Evolutionary conservation across 2,797 vertebrate genomes (phyloP).

Genomic region (Sebastes iracundus): DNA sequence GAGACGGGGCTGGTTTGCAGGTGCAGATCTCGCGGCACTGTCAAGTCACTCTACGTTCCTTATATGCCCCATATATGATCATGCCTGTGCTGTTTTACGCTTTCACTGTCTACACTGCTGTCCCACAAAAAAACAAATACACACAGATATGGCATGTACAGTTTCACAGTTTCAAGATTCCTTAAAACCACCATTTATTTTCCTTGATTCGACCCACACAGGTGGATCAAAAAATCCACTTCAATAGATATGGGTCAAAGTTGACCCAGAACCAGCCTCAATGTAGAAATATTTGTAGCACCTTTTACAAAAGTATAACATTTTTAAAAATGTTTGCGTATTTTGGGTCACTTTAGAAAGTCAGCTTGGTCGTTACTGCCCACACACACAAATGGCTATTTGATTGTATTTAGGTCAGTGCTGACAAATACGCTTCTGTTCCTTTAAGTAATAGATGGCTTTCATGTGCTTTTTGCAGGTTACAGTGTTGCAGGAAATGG

Average conservation of each 20-base stretch:
- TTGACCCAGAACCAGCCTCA: background rate
- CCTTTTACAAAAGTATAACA: background rate
- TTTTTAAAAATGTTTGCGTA: background rate
- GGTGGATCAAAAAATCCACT: background rate
- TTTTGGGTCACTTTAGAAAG: background rate
- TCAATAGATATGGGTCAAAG: background rate
- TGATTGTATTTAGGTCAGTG: background rate
- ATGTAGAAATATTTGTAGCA: background rate
- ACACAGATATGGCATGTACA: too few relatives aligned
- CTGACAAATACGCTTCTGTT: background rate
- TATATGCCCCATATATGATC: too few relatives aligned
- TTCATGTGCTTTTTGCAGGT: conserved; percentile 3
- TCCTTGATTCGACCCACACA: background rate
- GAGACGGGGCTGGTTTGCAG: too few relatives aligned
- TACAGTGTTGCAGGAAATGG: background rate
- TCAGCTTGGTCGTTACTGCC: background rate
- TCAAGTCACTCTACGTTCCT: fast-evolving
- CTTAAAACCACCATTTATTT: background rate
- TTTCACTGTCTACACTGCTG: too few relatives aligned
- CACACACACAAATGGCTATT: background rate
- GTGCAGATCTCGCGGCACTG: too few relatives aligned
- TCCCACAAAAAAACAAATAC: too few relatives aligned
- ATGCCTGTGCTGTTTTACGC: too few relatives aligned
- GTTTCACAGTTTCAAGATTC: too few relatives aligned
- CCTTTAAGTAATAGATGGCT: background rate